Conservation (phyloP, 2,888 invertebrate species). For the Malacosoma neustria region DNA sequence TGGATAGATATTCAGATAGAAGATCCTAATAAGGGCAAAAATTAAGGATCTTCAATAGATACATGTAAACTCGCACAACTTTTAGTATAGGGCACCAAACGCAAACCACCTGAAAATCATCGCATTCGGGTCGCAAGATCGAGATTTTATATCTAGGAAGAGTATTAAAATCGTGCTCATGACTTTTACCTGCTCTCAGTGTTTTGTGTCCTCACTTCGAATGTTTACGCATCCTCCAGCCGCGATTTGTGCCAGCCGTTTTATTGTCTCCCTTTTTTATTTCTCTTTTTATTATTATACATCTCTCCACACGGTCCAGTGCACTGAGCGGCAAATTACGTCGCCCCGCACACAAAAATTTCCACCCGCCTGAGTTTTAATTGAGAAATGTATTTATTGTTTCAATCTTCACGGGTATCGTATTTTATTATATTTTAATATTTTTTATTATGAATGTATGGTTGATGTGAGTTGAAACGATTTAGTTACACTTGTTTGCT, state of each 20-base stretch:
- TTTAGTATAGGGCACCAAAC: too few species aligned
- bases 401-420: constrained; percentile 16
- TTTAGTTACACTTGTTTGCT: too few species aligned
- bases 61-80: too few species aligned
- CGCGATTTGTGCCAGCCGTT: constrained; percentile 38
- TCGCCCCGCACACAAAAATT: constrained; percentile 16
- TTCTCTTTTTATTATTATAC: constrained; percentile 16
- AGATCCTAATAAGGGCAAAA: too few species aligned
- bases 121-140: too few species aligned
- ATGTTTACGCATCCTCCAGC: constrained; percentile 38
- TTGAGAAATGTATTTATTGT: constrained; percentile 39
- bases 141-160: too few species aligned
- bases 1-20: too few species aligned
- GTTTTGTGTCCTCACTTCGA: constrained; percentile 14
- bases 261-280: constrained; percentile 30
- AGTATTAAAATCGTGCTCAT: too few species aligned
- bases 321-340: constrained; percentile 22
- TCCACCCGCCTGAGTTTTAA: constrained; percentile 26
- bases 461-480: too few species aligned
- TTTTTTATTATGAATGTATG: background rate
- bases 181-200: too few species aligned
- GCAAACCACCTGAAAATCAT: too few species aligned
- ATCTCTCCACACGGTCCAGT: constrained; percentile 15
- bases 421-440: constrained; percentile 3
- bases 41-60: too few species aligned